A percentile compares a stretch with the other conserved stretches of the same genome.
phyloP scores from a whole-genome alignment of 37 sponge, comb jelly and placozoan genomes.

The Mnemiopsis leidyi region DNA sequence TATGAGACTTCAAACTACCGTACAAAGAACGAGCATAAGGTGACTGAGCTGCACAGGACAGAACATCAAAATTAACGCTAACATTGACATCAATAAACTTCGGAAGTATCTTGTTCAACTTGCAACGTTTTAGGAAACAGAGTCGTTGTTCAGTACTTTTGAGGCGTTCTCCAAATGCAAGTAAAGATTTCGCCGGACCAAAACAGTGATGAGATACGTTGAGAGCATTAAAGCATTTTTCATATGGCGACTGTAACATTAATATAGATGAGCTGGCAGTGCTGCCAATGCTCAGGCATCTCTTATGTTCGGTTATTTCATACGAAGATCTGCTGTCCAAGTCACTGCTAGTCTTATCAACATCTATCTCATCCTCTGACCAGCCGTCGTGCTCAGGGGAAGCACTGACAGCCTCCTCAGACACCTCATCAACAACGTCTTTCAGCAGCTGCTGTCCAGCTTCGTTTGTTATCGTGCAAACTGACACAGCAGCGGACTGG shows the following conservation, averaged over 20 bases:
- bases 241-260: constrained; percentile 32
- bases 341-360: background rate
- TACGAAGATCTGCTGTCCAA: background rate
- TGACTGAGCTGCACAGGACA: no score
- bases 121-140: no score
- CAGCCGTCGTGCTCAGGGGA: background rate
- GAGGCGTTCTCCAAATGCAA: no score
- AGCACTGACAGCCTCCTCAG: background rate
- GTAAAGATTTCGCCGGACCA: no score
- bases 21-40: no score
- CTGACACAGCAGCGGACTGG: background rate
- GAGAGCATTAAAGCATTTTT: no score
- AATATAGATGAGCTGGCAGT: constrained; percentile 47
- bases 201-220: no score
- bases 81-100: no score
- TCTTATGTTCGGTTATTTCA: background rate
- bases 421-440: background rate
- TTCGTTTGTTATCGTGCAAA: background rate
- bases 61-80: no score
- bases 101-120: no score
- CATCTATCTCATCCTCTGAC: constrained; percentile 5
- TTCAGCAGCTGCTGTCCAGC: background rate
- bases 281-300: constrained; percentile 38
- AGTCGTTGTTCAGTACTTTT: no score
- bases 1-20: no score